phyloP scores from a whole-genome alignment of 2,888 invertebrate species.

The Iselma pallidipennis region DNA sequence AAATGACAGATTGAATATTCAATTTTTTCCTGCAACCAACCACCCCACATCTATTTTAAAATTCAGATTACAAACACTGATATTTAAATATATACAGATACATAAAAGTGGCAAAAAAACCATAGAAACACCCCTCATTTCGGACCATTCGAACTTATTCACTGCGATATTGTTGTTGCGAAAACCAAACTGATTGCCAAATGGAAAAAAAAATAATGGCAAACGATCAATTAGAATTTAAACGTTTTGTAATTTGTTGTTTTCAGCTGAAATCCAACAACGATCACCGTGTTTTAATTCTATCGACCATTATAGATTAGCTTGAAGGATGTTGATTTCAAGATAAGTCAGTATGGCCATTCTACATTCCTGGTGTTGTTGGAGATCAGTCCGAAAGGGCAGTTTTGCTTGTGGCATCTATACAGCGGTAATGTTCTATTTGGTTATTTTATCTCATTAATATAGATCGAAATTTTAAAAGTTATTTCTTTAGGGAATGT shows the following conservation, averaged over 20 bases:
- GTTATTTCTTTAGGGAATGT: too few relatives aligned
- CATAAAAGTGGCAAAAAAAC: not conserved
- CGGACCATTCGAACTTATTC: not conserved
- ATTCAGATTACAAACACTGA: not conserved
- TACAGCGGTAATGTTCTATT: slow-evolving; percentile 62
- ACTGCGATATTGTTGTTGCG: not conserved
- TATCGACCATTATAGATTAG: slow-evolving; percentile 1
- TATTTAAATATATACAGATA: not conserved
- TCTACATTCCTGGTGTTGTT: slow-evolving; percentile 77
- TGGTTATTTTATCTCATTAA: not conserved
- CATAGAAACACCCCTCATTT: not conserved
- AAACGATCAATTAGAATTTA: too few relatives aligned
- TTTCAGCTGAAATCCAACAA: slow-evolving; percentile 13
- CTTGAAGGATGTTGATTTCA: slow-evolving; percentile 11
- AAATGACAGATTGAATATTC: not conserved
- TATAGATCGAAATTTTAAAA: too few relatives aligned
- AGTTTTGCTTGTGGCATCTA: slow-evolving; percentile 75
- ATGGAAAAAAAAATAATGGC: not conserved
- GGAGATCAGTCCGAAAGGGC: slow-evolving; percentile 73
- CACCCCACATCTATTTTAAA: not conserved
- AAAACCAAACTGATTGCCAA: not conserved
- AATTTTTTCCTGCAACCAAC: not conserved
- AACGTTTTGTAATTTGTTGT: too few relatives aligned
- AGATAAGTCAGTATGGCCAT: slow-evolving; percentile 63
- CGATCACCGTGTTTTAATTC: not conserved